These are phyloP conservation scores for Acrocephalus scirpaceus DNA, from an alignment of 2,797 vertebrate species.

Conservation along the genomic window DNA sequence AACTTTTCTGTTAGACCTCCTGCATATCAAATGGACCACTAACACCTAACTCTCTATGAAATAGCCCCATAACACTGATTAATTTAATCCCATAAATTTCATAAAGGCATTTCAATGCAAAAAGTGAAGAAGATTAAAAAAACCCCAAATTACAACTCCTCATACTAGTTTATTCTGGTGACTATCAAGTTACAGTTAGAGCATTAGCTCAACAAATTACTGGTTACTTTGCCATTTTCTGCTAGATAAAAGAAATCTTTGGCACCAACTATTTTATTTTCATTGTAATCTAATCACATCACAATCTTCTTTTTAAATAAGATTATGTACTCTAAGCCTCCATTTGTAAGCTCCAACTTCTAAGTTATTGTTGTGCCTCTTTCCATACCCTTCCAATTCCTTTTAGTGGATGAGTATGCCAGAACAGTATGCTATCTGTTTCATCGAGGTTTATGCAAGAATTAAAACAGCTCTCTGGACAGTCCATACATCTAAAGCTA, in stretches of 20 bases:
- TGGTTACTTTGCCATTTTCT: background rate
- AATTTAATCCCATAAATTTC: background rate
- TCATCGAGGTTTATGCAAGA: background rate
- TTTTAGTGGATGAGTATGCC: background rate
- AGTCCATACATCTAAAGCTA: background rate
- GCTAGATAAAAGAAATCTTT: background rate
- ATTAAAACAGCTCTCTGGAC: background rate
- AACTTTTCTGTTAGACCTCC: background rate
- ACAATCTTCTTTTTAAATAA: background rate
- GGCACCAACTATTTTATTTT: background rate
- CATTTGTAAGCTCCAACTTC: background rate
- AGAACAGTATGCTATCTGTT: background rate
- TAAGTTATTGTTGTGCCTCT: background rate
- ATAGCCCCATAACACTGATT: background rate
- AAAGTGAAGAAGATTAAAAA: background rate
- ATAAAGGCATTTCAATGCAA: background rate
- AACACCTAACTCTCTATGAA: background rate
- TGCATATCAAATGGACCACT: background rate
- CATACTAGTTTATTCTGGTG: background rate
- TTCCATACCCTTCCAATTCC: background rate
- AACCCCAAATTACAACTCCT: background rate
- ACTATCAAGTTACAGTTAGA: background rate
- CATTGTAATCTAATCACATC: background rate
- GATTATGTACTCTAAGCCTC: background rate
- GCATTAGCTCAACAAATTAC: background rate